Evolutionary conservation across 2,113 vertebrate genomes (phyloP).

Genomic region (Labeo catla): DNA sequence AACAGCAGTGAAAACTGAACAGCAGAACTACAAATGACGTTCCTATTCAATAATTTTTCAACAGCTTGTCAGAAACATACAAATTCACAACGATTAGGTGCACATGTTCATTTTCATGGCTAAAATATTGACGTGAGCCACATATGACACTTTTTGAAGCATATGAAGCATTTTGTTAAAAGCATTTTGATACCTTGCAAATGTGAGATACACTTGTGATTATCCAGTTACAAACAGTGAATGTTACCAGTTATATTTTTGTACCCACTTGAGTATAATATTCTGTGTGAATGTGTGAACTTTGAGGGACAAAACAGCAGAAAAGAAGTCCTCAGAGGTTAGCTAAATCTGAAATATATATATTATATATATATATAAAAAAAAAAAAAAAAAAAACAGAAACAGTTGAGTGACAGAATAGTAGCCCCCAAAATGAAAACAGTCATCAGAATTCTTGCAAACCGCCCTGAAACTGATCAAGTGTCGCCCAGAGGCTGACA

Average conservation of each 20-base stretch:
- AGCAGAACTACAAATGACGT: background rate
- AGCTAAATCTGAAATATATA: no score
- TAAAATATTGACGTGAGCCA: background rate
- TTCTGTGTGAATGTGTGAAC: no score
- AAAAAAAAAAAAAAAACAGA: no score
- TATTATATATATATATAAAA: no score
- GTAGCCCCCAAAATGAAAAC: background rate
- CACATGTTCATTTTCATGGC: background rate
- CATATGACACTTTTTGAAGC: background rate
- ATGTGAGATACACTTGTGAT: background rate
- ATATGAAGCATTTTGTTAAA: background rate
- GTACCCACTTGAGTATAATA: no score
- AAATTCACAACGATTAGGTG: background rate
- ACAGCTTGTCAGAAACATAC: background rate
- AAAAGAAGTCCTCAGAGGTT: no score
- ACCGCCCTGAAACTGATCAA: background rate
- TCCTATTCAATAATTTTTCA: background rate
- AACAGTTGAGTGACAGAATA: background rate
- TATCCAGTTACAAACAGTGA: background rate
- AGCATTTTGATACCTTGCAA: background rate
- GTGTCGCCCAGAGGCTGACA: background rate
- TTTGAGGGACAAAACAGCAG: no score
- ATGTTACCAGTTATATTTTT: background rate
- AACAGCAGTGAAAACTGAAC: conserved; percentile 16
- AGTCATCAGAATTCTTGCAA: background rate